These are phyloP conservation scores for Caenorhabditis panamensis DNA, from an alignment of 2,888 invertebrate species.

Conservation along the genomic window DNA sequence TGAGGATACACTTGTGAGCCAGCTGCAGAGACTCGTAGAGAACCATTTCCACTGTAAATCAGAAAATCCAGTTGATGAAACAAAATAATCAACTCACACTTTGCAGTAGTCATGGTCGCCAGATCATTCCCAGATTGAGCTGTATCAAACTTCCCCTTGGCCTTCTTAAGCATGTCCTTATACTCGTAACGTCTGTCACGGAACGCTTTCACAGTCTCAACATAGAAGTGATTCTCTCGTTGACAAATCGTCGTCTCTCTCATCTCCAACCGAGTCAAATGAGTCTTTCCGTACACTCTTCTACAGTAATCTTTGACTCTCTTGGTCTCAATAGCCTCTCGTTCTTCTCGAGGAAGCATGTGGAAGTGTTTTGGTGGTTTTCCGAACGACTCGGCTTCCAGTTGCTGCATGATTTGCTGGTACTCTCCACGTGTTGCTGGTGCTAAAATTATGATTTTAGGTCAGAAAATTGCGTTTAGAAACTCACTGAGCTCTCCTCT, in stretches of 20 bases:
- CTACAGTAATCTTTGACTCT: constrained; percentile 94
- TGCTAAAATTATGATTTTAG: too few species aligned
- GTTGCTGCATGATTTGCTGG: constrained; percentile 94
- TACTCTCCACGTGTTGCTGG: constrained; percentile 92
- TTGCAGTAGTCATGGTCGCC: constrained; percentile 90
- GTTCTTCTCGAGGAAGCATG: constrained; percentile 87
- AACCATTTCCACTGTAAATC: constrained; percentile 86
- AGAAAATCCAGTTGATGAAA: neutral
- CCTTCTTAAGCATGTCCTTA: constrained; percentile 90
- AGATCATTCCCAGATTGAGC: constrained; percentile 86
- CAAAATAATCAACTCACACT: constrained; percentile 83
- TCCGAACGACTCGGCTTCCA: constrained; percentile 96
- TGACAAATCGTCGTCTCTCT: too few species aligned
- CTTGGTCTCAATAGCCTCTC: constrained; percentile 93
- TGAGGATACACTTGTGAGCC: constrained; percentile 98
- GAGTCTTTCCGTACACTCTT: constrained; percentile 95
- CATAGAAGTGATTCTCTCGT: constrained; percentile 98
- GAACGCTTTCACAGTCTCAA: constrained; percentile 97
- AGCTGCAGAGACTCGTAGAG: constrained; percentile 97
- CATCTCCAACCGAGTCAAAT: constrained; percentile 91
- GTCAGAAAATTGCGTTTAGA: too few species aligned
- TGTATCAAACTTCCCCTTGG: constrained; percentile 72
- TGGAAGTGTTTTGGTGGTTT: constrained; percentile 96
- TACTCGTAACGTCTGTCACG: constrained; percentile 95
- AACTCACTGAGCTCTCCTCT: constrained; percentile 92